Evolutionary conservation across 2,888 invertebrate genomes (phyloP).

Genomic region (Lathronympha strigana): DNA sequence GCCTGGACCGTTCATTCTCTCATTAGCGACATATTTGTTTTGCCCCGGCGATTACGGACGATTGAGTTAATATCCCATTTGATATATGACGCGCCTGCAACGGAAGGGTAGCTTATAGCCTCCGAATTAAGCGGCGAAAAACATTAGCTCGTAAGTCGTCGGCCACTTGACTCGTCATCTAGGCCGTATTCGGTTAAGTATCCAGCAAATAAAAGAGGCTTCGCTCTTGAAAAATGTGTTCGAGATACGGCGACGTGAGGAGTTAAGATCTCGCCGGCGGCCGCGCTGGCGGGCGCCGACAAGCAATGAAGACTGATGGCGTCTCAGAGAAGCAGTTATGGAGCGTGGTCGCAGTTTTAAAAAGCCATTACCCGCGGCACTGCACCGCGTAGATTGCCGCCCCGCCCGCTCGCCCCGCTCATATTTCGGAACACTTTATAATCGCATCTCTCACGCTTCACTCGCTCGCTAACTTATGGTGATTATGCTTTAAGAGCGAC

Average conservation of each 20-base stretch:
- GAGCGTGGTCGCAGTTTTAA: conserved; percentile 85
- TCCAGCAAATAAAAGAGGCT: conserved; percentile 58
- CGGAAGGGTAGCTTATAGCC: conserved; percentile 63
- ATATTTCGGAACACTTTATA: conserved; percentile 84
- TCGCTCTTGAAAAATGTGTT: conserved; percentile 64
- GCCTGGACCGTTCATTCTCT: conserved; percentile 76
- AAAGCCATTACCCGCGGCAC: conserved; percentile 82
- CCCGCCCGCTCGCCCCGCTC: conserved; percentile 62
- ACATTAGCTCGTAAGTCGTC: conserved; percentile 48
- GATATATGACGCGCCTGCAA: conserved; percentile 71
- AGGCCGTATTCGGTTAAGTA: conserved; percentile 44
- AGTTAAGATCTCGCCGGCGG: conserved; percentile 75
- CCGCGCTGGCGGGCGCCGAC: conserved; percentile 78
- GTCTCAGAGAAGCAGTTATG: conserved; percentile 81
- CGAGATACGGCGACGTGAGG: conserved; percentile 68
- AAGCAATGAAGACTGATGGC: conserved; percentile 85
- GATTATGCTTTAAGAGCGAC: conserved; percentile 83
- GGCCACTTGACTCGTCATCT: conserved; percentile 26
- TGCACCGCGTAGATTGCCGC: conserved; percentile 80
- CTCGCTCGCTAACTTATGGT: conserved; percentile 82
- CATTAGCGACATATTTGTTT: conserved; percentile 80
- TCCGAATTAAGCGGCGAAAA: conserved; percentile 54
- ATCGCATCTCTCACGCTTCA: conserved; percentile 83
- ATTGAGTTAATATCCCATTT: conserved; percentile 78
- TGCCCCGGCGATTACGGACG: conserved; percentile 73